A percentile compares a stretch with the other conserved stretches of the same genome.
phyloP scores from a whole-genome alignment of 2,113 vertebrate species.

The Lucifuga dentata region DNA sequence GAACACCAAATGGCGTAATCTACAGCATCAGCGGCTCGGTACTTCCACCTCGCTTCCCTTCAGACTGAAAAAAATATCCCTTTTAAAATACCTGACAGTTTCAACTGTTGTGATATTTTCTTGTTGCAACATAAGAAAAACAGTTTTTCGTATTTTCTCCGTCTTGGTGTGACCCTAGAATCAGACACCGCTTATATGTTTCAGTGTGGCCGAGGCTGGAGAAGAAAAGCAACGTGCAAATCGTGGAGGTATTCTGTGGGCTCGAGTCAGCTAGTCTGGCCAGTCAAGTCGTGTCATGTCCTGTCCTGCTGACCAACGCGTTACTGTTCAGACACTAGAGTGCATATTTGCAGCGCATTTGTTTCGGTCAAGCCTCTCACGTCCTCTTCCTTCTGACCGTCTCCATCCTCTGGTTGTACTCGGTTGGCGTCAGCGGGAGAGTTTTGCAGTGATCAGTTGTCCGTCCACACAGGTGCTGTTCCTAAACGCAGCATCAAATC shows the following conservation, averaged over 20 bases:
- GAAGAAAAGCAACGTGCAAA: conserved; percentile 30
- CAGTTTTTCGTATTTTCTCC: too few species aligned
- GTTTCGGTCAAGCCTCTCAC: conserved; percentile 16
- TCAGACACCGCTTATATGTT: too few species aligned
- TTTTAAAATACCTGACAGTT: conserved; percentile 9
- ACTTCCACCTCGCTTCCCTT: not conserved
- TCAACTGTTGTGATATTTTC: conserved; percentile 2
- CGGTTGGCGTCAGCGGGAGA: conserved; percentile 15
- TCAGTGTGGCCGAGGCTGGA: conserved; percentile 1
- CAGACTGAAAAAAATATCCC: conserved; percentile 15
- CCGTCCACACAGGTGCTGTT: not conserved
- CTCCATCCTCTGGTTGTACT: not conserved
- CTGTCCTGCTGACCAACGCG: too few species aligned
- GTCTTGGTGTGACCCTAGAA: too few species aligned
- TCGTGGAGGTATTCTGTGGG: not conserved
- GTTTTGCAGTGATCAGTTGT: conserved; percentile 14
- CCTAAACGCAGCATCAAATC: conserved; percentile 1
- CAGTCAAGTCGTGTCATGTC: conserved; percentile 7
- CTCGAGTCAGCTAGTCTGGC: not conserved
- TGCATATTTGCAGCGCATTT: conserved; percentile 63
- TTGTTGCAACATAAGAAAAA: conserved; percentile 1
- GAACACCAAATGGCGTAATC: conserved; percentile 10
- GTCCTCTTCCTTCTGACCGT: not conserved
- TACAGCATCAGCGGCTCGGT: conserved; percentile 9
- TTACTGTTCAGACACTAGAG: conserved; percentile 61